Base-by-base conservation (phyloP, 2,113 vertebrate species). In the Rhipidura dahli region DNA sequence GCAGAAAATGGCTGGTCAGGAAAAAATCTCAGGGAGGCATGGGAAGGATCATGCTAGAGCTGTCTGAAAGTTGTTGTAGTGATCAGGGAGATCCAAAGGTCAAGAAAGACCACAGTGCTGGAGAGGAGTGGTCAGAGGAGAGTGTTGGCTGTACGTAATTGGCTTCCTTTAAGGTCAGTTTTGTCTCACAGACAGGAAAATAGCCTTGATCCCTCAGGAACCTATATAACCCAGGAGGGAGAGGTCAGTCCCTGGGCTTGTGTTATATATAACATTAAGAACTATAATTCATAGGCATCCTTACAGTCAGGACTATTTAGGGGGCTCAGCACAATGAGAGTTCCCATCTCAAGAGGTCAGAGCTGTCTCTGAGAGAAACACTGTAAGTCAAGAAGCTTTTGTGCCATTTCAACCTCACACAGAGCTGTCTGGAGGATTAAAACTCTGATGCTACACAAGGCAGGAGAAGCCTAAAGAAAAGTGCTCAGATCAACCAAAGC, bases 151-250 rank as follows among this genome's bases (percentile, higher is more conserved):
- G 22, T 40, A 47, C 4, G 3, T 42, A 77, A 73, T 24, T 83
- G 42, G 40, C 47, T 91, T 69, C 59, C 19, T 65, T 54, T 9
- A 33, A 88, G 75, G 75, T 57, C 63, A 65, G 39, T 73, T 95
- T 91, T 90, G 69, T 96, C 59, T 76, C 59, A 40, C 30, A 90
- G 87, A 16, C 84, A 35, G 45, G 42, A 80, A 87, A 10, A 12
- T 68, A 92, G 72, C 51, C 54, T 77, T 6, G 68, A 83, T 85
- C 77, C 59, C 54, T 42, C 42, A 22, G 75, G 70, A 60, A 88
- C 71, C 78, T 71, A 31, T 12, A 59, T 51, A 88, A 83, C 49
- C 24, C 51, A 15, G 35, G 26, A 47, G 39, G 56, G 59, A 54
- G 59, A 85, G 78, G 51, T 83, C 79, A 88, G 47, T 51, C 42